Percentiles rank a stretch among this genome's conserved stretches.
phyloP scores from a whole-genome alignment of 2,888 invertebrate species.

The Norana najaformis region DNA sequence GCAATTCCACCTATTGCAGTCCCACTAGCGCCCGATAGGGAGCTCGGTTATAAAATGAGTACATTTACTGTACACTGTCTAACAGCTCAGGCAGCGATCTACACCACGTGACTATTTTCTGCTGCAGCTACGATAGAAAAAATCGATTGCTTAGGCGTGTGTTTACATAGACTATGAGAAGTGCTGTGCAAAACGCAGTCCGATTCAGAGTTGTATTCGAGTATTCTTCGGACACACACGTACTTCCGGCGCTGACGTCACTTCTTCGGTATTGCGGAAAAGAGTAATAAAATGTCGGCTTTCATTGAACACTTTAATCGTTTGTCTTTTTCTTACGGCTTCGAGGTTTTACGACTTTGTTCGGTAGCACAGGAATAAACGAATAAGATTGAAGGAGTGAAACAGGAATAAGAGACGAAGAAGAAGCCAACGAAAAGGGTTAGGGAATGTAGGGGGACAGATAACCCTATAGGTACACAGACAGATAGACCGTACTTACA shows the following conservation, averaged over 20 bases:
- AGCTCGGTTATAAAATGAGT: no score
- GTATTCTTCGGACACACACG: background rate
- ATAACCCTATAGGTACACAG: no score
- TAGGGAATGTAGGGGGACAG: no score
- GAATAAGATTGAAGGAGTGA: background rate
- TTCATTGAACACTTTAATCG: background rate
- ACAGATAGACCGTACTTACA: no score
- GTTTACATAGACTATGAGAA: background rate
- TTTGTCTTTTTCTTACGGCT: background rate
- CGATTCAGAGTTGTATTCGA: background rate
- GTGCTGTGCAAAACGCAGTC: background rate
- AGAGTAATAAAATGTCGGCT: background rate
- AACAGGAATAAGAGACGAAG: conserved; percentile 2
- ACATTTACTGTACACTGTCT: no score
- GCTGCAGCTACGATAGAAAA: background rate
- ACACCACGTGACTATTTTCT: background rate
- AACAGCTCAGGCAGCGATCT: no score
- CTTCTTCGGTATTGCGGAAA: background rate
- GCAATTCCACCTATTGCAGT: no score
- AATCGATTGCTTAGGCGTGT: background rate
- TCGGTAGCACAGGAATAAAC: background rate
- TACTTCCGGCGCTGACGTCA: background rate
- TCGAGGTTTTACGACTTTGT: background rate
- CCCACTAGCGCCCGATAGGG: no score
- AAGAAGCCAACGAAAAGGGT: background rate